Conservation (phyloP, 2,113 vertebrate genomes). For the Amazona guildingii region DNA sequence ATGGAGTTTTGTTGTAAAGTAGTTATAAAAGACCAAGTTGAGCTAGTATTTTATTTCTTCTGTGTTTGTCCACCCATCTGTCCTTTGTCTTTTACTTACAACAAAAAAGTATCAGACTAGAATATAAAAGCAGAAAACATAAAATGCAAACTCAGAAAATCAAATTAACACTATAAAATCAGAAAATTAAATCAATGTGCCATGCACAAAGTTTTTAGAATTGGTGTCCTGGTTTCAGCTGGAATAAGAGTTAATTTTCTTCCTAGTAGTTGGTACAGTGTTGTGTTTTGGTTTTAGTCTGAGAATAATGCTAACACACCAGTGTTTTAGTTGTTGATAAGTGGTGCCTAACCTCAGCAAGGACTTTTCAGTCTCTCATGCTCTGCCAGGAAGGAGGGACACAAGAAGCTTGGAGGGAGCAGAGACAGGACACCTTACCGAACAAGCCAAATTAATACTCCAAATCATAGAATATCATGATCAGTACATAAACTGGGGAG, state of each 20-base stretch:
- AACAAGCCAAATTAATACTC: not conserved
- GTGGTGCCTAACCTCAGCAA: not conserved
- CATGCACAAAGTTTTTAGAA: not conserved
- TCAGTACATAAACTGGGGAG: not conserved
- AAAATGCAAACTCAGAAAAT: not conserved
- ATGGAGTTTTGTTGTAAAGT: not conserved
- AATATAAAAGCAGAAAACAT: not conserved
- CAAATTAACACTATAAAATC: not conserved
- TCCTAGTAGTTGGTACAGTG: not conserved
- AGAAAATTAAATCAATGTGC: not conserved
- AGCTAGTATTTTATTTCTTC: not conserved
- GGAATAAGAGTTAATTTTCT: not conserved
- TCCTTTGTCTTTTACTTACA: not conserved
- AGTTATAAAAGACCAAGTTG: not conserved
- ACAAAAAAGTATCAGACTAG: not conserved
- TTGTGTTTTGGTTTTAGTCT: not conserved
- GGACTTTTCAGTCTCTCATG: not conserved
- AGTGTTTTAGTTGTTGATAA: not conserved
- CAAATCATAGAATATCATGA: not conserved
- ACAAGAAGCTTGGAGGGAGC: not conserved
- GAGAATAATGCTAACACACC: rapidly evolving
- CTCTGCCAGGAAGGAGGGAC: not conserved
- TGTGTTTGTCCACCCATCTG: not conserved
- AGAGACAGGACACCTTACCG: not conserved
- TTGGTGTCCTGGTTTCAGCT: not conserved